These are phyloP conservation scores for Oedothorax gibbosus DNA, from an alignment of 1,140 invertebrate species.

Conservation along the genomic window DNA sequence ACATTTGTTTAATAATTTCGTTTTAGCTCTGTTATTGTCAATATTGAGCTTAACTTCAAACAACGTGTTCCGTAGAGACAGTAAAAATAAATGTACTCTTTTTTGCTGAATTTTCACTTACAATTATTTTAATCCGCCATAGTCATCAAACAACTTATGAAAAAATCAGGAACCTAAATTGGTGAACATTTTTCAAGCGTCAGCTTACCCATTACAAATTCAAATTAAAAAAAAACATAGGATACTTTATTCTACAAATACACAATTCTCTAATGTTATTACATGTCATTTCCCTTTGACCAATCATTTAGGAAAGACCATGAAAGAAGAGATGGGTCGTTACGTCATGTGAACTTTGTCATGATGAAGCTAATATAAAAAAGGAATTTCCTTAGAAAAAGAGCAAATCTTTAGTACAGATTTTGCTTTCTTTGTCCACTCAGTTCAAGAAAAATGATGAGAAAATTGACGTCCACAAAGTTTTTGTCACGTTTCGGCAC, in stretches of 20 bases:
- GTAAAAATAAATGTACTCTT: no score
- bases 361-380: constrained; percentile 45
- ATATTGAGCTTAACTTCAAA: no score
- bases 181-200: no score
- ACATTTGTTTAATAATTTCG: no score
- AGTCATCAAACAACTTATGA: no score
- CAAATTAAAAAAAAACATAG: no score
- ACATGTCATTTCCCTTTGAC: constrained; percentile 9
- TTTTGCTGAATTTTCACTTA: no score
- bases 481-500: constrained; percentile 18
- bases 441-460: constrained; percentile 26
- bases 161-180: no score
- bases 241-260: background rate
- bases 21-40: no score
- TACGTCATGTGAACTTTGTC: constrained; percentile 33
- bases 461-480: constrained; percentile 10
- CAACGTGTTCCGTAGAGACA: no score
- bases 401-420: constrained; percentile 5
- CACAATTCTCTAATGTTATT: constrained; percentile 10
- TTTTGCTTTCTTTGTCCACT: constrained; percentile 31
- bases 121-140: no score
- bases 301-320: background rate
- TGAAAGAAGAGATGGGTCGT: background rate
- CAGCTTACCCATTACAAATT: no score
- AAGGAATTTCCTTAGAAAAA: constrained; percentile 13